A percentile compares a stretch with the other conserved stretches of the same genome.
Evolutionary conservation across 2,888 invertebrate genomes (phyloP).

Genomic region (Drosophila anceps): DNA sequence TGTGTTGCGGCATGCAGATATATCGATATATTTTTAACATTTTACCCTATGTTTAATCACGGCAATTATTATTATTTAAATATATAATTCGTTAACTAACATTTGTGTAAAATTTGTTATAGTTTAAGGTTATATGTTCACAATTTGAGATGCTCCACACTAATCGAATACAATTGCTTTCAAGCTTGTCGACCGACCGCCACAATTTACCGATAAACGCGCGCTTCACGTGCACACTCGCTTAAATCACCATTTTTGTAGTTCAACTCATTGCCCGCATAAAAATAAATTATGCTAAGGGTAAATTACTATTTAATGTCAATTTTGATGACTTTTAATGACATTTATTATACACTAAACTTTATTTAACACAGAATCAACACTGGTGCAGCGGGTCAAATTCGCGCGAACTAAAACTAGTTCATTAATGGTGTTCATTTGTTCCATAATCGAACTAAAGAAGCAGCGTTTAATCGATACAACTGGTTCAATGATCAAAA

Average conservation of each 20-base stretch:
- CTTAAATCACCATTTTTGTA: no score
- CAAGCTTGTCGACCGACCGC: constrained; percentile 1
- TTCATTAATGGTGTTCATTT: not conserved
- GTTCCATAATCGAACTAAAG: not conserved
- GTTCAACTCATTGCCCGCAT: not conserved
- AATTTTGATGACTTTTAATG: not conserved
- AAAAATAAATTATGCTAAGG: no score
- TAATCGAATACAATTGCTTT: not conserved
- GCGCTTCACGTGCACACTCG: not conserved
- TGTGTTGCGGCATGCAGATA: not conserved
- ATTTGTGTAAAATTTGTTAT: not conserved
- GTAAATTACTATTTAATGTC: not conserved
- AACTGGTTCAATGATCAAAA: constrained; percentile 12
- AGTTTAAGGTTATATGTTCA: no score
- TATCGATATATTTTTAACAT: constrained; percentile 1
- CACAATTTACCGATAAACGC: not conserved
- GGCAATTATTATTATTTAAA: not conserved
- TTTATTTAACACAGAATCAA: not conserved
- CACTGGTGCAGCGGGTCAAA: not conserved
- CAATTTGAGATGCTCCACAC: constrained; percentile 5
- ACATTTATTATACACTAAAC: not conserved
- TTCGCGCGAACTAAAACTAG: not conserved
- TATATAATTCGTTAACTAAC: not conserved
- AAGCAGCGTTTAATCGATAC: constrained; percentile 5
- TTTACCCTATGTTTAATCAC: not conserved